These are phyloP conservation scores for Diplazon laetatorius DNA, from an alignment of 2,888 invertebrate genomes.

Conservation along the genomic window DNA sequence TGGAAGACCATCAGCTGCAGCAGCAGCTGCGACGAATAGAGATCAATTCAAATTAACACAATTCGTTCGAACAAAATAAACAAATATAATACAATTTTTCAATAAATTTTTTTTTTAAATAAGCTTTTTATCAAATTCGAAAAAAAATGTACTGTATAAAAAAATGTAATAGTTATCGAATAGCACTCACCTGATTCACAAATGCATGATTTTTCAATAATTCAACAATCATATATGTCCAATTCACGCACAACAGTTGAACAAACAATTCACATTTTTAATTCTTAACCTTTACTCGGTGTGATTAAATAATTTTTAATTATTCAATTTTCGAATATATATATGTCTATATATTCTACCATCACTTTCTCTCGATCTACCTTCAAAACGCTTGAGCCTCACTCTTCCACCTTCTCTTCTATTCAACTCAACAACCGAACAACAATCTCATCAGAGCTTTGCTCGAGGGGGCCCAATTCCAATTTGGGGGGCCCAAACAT, in stretches of 20 bases:
- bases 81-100: too few species aligned
- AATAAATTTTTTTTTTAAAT: too few species aligned
- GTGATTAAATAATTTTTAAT: conserved; percentile 7
- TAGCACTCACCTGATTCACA: conserved; percentile 3
- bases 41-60: too few species aligned
- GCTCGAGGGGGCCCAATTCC: too few species aligned
- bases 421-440: conserved; percentile 5
- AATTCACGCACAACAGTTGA: not conserved
- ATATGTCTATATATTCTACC: too few species aligned
- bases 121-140: too few species aligned
- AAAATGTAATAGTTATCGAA: not conserved
- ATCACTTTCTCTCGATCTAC: conserved; percentile 23
- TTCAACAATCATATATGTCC: not conserved
- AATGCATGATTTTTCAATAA: conserved; percentile 8
- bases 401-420: conserved; percentile 18
- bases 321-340: too few species aligned
- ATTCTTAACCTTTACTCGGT: conserved; percentile 30
- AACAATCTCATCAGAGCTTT: not conserved
- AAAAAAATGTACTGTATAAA: too few species aligned
- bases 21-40: too few species aligned
- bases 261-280: conserved; percentile 4
- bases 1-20: too few species aligned
- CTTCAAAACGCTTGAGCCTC: conserved; percentile 54
- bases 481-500: too few species aligned
- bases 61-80: too few species aligned